These are phyloP conservation scores for Fringilla coelebs DNA, from an alignment of 2,797 vertebrate species.

Conservation along the genomic window DNA sequence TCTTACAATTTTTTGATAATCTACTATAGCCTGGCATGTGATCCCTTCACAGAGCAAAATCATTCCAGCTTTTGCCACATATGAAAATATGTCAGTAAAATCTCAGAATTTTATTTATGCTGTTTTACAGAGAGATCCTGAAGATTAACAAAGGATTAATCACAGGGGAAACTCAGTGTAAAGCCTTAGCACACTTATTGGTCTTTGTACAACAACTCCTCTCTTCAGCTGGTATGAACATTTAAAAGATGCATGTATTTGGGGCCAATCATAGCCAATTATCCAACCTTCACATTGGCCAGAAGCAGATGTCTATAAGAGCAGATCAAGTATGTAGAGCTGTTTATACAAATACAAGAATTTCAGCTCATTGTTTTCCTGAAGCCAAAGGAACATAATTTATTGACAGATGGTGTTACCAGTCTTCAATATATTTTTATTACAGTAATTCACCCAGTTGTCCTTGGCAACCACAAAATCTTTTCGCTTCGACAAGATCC, in stretches of 20 bases:
- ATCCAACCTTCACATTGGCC: not conserved
- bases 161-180: not conserved
- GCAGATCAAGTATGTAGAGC: not conserved
- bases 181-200: not conserved
- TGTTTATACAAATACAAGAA: not conserved
- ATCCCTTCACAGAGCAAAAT: slow-evolving; percentile 84
- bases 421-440: not conserved
- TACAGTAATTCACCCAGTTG: not conserved
- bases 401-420: not conserved
- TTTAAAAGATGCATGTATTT: not conserved
- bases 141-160: not conserved
- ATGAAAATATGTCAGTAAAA: not conserved
- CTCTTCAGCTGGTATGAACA: not conserved
- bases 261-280: not conserved
- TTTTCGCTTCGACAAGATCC: not conserved
- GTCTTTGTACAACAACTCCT: not conserved
- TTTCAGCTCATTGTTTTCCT: not conserved
- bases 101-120: not conserved
- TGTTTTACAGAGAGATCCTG: not conserved
- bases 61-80: slow-evolving; percentile 85
- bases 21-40: slow-evolving; percentile 77
- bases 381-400: not conserved
- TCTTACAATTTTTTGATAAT: slow-evolving; percentile 83
- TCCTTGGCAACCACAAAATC: not conserved
- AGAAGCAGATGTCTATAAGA: not conserved